Evolutionary conservation across 2,113 vertebrate genomes (phyloP).

Genomic region (Onychostruthus taczanowskii): DNA sequence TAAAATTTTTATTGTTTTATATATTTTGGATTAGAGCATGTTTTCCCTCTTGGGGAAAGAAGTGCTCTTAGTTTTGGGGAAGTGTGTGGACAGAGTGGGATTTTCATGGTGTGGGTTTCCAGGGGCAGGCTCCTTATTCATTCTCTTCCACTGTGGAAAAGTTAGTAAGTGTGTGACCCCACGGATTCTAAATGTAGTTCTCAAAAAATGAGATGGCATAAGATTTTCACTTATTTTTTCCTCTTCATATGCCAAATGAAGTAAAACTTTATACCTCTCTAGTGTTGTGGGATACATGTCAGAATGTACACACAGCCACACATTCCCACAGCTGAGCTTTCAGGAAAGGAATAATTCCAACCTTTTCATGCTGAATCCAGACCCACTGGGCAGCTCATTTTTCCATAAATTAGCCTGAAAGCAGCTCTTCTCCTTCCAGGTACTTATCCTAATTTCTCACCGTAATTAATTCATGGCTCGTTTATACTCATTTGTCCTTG

Average conservation of each 20-base stretch:
- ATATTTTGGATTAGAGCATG: neutral
- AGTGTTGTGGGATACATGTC: neutral
- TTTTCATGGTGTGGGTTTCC: neutral
- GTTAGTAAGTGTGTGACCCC: neutral
- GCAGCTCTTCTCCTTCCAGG: neutral
- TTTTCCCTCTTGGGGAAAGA: neutral
- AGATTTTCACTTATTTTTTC: neutral
- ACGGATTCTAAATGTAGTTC: neutral
- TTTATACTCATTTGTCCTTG: constrained; percentile 42
- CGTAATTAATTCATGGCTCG: constrained; percentile 6
- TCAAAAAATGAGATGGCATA: neutral
- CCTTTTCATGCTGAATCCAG: neutral
- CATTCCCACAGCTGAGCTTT: neutral
- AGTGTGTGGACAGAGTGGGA: neutral
- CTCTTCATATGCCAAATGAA: neutral
- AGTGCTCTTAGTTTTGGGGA: neutral
- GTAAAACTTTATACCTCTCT: neutral
- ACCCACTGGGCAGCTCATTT: neutral
- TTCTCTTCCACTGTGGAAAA: neutral
- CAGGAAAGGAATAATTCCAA: neutral
- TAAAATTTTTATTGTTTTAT: neutral
- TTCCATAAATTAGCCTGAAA: neutral
- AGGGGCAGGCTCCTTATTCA: neutral
- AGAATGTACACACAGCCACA: accelerated
- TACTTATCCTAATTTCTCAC: constrained; percentile 26